Conservation (phyloP, 64 coral and sea anemone species). For the Montipora sp. region DNA sequence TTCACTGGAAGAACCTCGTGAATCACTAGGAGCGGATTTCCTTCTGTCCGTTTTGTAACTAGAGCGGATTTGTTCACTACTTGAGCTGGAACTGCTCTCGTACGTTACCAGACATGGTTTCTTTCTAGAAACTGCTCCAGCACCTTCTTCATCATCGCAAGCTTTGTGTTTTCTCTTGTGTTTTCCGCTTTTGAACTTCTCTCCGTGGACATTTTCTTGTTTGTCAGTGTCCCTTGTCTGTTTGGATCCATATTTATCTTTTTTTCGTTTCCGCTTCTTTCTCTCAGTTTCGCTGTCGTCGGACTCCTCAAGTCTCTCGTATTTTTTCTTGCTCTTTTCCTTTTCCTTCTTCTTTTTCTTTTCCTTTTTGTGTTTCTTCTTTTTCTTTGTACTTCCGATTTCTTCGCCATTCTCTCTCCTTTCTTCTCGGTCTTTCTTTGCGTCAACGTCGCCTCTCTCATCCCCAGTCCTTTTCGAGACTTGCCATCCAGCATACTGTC, state of each 20-base stretch:
- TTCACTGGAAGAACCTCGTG: background rate
- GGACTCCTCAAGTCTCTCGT: conserved; percentile 36
- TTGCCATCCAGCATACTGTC: conserved; percentile 88
- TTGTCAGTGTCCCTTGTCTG: background rate
- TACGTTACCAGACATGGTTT: conserved; percentile 12
- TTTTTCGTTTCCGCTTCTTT: conserved; percentile 80
- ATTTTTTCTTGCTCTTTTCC: background rate
- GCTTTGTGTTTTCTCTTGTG: conserved; percentile 21
- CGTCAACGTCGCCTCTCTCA: conserved; percentile 7
- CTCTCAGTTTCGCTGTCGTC: conserved; percentile 5
- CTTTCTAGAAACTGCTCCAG: background rate
- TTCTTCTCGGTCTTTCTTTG: conserved; percentile 22
- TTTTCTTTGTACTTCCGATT: conserved; percentile 58
- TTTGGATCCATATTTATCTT: conserved; percentile 20
- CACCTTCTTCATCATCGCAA: background rate
- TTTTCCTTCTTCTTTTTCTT: conserved; percentile 50
- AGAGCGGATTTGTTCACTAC: background rate
- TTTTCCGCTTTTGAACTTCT: conserved; percentile 33
- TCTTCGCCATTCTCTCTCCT: background rate
- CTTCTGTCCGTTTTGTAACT: background rate
- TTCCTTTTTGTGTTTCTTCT: conserved; percentile 54
- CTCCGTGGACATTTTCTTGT: background rate
- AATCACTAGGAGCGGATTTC: background rate
- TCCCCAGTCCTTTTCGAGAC: conserved; percentile 55
- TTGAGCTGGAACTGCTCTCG: conserved; percentile 11